Evolutionary conservation across 2,888 invertebrate genomes (phyloP).

Genomic region (Troides aeacus): DNA sequence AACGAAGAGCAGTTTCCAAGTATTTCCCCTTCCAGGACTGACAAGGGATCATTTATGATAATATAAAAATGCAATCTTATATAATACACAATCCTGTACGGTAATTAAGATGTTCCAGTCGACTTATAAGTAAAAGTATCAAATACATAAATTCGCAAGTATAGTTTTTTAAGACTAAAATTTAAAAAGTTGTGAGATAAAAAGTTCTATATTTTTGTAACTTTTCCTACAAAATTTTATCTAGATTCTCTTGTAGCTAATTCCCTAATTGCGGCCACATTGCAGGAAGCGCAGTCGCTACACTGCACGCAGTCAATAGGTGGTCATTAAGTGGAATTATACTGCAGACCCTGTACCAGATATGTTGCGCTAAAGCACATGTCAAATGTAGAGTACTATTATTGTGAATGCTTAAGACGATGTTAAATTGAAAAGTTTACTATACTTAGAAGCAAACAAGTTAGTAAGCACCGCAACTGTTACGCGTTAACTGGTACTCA

Average conservation of each 20-base stretch:
- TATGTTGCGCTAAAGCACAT: background rate
- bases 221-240: background rate
- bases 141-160: background rate
- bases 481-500: background rate
- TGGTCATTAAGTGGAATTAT: constrained; percentile 10
- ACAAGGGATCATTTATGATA: too few species aligned
- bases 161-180: background rate
- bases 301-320: constrained; percentile 4
- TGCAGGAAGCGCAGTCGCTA: constrained; percentile 7
- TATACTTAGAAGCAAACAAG: background rate
- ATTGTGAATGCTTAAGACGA: background rate
- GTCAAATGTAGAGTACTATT: background rate
- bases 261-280: constrained; percentile 7
- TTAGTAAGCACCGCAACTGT: background rate
- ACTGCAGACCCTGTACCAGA: background rate
- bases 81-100: too few species aligned
- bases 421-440: background rate
- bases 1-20: too few species aligned
- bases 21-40: too few species aligned
- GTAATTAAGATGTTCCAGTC: background rate
- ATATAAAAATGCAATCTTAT: too few species aligned
- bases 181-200: too few species aligned
- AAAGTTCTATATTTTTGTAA: background rate
- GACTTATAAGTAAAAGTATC: background rate
- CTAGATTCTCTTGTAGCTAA: background rate